Percentiles rank a stretch among this genome's conserved stretches.
Conservation (phyloP, 2,113 vertebrate genomes). For the Macroglossus sobrinus region DNA sequence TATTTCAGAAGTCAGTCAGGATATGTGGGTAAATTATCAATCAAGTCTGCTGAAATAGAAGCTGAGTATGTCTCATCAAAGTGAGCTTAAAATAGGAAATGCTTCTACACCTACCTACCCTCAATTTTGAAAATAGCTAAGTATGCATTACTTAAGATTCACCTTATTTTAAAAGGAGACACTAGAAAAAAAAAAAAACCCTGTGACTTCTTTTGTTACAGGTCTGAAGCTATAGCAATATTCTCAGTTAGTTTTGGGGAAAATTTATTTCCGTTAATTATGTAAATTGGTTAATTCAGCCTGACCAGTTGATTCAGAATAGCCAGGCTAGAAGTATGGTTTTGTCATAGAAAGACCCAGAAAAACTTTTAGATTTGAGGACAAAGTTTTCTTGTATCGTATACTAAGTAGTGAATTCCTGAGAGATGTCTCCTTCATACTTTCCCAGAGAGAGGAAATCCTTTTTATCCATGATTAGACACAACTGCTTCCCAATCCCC, state of each 20-base stretch:
- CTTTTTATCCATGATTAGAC: slow-evolving; percentile 28
- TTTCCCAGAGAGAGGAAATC: slow-evolving; percentile 17
- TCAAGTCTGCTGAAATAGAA: slow-evolving; percentile 25
- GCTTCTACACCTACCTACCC: slow-evolving; percentile 40
- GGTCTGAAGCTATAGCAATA: not conserved
- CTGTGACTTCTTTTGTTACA: not conserved
- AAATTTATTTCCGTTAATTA: not conserved
- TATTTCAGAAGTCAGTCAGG: not conserved
- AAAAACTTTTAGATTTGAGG: slow-evolving; percentile 10
- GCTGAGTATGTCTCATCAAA: slow-evolving; percentile 30
- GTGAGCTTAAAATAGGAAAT: slow-evolving; percentile 54
- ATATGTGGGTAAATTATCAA: slow-evolving; percentile 4
- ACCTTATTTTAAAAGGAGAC: slow-evolving; percentile 17
- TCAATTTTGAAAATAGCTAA: slow-evolving; percentile 58
- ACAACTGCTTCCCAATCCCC: slow-evolving; percentile 65
- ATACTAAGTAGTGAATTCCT: not conserved
- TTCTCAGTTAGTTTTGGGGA: not conserved
- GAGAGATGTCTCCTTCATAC: not conserved
- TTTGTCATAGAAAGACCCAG: not conserved
- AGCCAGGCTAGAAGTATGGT: not conserved
- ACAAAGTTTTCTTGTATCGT: not conserved
- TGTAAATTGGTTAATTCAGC: not conserved
- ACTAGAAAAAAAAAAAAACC: not conserved
- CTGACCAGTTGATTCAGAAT: not conserved
- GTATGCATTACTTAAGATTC: slow-evolving; percentile 57